Conservation (phyloP, 2,797 vertebrate species). For the Phaenicophaeus curvirostris region DNA sequence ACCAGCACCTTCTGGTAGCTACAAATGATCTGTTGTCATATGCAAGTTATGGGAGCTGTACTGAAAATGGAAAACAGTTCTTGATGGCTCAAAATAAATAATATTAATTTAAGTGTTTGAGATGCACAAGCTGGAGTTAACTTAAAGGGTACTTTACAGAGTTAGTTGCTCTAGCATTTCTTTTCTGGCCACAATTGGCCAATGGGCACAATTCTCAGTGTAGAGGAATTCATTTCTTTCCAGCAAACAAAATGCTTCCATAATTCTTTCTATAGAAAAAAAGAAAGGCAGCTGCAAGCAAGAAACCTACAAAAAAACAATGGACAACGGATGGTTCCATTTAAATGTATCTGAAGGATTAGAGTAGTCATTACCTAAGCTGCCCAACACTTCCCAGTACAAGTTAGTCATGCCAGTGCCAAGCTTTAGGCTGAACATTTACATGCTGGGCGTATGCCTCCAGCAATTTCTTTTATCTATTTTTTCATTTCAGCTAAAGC, state of each 20-base stretch:
- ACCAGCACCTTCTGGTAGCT: neutral
- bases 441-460: neutral
- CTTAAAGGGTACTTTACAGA: neutral
- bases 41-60: neutral
- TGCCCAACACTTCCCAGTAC: neutral
- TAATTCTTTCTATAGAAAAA: neutral
- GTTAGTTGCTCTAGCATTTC: neutral
- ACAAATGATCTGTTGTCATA: neutral
- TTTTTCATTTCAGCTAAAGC: neutral
- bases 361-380: neutral
- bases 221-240: neutral
- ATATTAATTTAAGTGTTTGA: neutral
- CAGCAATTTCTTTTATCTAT: neutral
- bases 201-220: neutral
- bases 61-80: neutral
- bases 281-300: constrained; percentile 7
- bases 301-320: constrained; percentile 5
- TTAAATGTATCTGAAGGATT: neutral
- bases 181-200: neutral
- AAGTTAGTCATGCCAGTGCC: neutral
- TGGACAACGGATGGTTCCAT: neutral
- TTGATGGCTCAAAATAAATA: neutral
- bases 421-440: neutral
- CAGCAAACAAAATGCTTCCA: neutral
- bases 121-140: neutral